phyloP scores from a whole-genome alignment of 1,140 invertebrate species.

The Limonius californicus region DNA sequence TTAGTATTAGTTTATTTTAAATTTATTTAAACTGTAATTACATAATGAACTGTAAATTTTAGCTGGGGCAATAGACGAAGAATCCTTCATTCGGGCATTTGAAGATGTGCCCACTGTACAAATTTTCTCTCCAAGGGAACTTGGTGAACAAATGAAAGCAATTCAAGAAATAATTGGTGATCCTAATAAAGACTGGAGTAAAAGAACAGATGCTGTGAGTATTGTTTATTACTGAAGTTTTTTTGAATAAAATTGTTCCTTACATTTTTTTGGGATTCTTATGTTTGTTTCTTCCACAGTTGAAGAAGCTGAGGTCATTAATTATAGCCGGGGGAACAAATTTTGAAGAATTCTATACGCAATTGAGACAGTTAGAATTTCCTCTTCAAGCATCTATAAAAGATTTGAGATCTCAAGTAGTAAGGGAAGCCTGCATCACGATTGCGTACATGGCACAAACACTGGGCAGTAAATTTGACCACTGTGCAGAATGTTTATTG shows the following conservation, averaged over 20 bases:
- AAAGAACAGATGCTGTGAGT: conserved; percentile 80
- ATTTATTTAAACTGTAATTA: too few species aligned
- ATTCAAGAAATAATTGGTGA: conserved; percentile 75
- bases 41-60: conserved; percentile 30
- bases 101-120: conserved; percentile 77
- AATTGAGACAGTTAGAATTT: conserved; percentile 75
- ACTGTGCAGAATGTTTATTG: conserved; percentile 78
- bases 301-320: conserved; percentile 82
- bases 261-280: background rate
- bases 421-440: conserved; percentile 91
- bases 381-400: conserved; percentile 80
- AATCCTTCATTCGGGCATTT: conserved; percentile 81
- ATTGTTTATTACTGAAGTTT: background rate
- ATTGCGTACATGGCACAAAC: conserved; percentile 86
- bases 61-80: conserved; percentile 85
- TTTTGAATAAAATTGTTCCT: too few species aligned
- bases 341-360: conserved; percentile 77
- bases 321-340: conserved; percentile 73
- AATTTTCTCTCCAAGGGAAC: conserved; percentile 78
- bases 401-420: conserved; percentile 86
- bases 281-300: conserved; percentile 54
- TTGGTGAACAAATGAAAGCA: conserved; percentile 77
- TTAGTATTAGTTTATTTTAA: too few species aligned
- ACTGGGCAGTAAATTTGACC: conserved; percentile 78
- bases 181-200: conserved; percentile 87